phyloP scores from a whole-genome alignment of 2,888 invertebrate genomes.

The Leptinotarsa juncta region DNA sequence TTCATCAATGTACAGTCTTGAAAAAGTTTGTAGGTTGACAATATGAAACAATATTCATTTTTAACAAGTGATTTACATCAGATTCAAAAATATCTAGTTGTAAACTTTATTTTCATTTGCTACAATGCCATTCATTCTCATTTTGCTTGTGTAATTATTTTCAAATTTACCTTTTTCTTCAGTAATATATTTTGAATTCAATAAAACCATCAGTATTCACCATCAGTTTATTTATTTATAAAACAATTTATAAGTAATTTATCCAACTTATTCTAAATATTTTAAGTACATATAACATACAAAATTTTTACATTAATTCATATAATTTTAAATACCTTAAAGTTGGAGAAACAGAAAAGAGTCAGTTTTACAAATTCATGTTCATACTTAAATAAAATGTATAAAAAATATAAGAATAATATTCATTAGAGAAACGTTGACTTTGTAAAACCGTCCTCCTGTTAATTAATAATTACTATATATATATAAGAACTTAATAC shows the following conservation, averaged over 20 bases:
- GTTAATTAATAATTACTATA: slow-evolving; percentile 1
- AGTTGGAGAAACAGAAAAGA: slow-evolving; percentile 13
- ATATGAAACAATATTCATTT: too few species aligned
- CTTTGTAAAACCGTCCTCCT: slow-evolving; percentile 28
- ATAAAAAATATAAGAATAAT: slow-evolving; percentile 25
- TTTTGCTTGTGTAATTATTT: background rate
- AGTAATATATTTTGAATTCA: too few species aligned
- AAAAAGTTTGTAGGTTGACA: too few species aligned
- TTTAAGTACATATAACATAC: slow-evolving; percentile 63
- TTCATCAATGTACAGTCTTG: too few species aligned
- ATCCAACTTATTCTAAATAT: slow-evolving; percentile 60
- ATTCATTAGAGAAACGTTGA: slow-evolving; percentile 15
- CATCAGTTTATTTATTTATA: slow-evolving; percentile 61
- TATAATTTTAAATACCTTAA: slow-evolving; percentile 16
- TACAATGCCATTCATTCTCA: background rate
- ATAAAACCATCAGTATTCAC: slow-evolving; percentile 10
- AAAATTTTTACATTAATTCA: slow-evolving; percentile 55
- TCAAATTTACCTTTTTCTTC: slow-evolving; percentile 23
- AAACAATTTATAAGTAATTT: slow-evolving; percentile 63
- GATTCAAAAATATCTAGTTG: too few species aligned
- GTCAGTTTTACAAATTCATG: slow-evolving; percentile 25
- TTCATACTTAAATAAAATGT: slow-evolving; percentile 11
- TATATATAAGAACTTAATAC: background rate
- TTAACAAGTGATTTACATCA: too few species aligned
- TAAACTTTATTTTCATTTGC: too few species aligned